Evolutionary conservation across 2,797 vertebrate genomes (phyloP).

Genomic region (Hypotaenidia philippensis): DNA sequence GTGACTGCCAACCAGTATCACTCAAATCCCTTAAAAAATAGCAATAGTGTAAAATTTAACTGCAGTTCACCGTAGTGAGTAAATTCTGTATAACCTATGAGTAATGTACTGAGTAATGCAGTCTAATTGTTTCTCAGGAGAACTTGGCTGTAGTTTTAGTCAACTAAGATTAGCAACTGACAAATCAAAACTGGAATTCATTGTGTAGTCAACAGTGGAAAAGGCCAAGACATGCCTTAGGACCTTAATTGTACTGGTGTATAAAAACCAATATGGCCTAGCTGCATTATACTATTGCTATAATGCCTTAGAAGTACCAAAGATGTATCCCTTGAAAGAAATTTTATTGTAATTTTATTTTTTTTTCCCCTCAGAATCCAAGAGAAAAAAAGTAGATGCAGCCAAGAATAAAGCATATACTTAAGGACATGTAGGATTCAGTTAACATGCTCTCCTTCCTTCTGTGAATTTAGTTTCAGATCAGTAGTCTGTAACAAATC

Average conservation of each 20-base stretch:
- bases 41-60: not conserved
- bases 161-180: conserved; percentile 36
- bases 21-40: conserved; percentile 9
- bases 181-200: conserved; percentile 40
- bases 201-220: not conserved
- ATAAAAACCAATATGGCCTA: not conserved
- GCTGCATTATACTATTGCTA: not conserved
- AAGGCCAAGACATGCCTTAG: not conserved
- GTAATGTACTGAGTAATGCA: conserved; percentile 39
- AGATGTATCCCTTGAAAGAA: not conserved
- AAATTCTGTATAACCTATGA: conserved; percentile 15
- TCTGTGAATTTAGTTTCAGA: conserved; percentile 30
- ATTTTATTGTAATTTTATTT: not conserved
- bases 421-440: not conserved
- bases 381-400: not conserved
- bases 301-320: not conserved
- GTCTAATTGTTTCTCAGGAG: conserved; percentile 17
- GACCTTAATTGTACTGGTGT: not conserved
- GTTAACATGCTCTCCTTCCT: not conserved
- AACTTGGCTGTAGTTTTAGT: conserved; percentile 30
- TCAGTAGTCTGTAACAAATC: conserved; percentile 42
- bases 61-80: not conserved
- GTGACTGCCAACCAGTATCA: not conserved
- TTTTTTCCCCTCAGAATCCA: not conserved
- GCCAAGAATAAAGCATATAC: not conserved